phyloP scores from a whole-genome alignment of 2,888 invertebrate genomes.

The Apotomis turbidana region DNA sequence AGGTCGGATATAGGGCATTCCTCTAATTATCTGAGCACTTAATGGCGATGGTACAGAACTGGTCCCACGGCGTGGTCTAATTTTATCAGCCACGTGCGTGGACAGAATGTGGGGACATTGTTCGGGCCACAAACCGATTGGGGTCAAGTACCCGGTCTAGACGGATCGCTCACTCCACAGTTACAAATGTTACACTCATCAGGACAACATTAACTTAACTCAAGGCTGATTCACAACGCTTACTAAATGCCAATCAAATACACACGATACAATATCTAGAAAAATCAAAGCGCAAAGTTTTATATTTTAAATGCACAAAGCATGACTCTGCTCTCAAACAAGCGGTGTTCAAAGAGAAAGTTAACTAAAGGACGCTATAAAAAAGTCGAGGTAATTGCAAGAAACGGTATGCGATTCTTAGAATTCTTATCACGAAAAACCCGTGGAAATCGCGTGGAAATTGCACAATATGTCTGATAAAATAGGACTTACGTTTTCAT shows the following conservation, averaged over 20 bases:
- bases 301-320: constrained; percentile 20
- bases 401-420: constrained; percentile 30
- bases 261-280: not conserved
- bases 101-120: constrained; percentile 60
- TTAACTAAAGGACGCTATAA: constrained; percentile 45
- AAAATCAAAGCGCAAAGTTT: not conserved
- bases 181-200: constrained; percentile 20
- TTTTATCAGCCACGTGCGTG: constrained; percentile 72
- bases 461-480: constrained; percentile 60
- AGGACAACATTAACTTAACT: constrained; percentile 33
- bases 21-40: constrained; percentile 8
- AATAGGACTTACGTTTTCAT: constrained; percentile 76
- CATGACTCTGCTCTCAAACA: constrained; percentile 14
- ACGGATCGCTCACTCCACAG: constrained; percentile 43
- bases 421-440: constrained; percentile 42
- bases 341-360: constrained; percentile 49
- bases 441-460: constrained; percentile 49
- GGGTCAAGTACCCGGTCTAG: constrained; percentile 70
- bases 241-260: not conserved
- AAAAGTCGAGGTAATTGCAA: constrained; percentile 3
- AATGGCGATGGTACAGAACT: constrained; percentile 15
- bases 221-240: constrained; percentile 13
- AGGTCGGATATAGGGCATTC: not conserved
- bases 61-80: constrained; percentile 58
- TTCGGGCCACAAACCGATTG: constrained; percentile 61